These are phyloP conservation scores for Protophormia terraenovae DNA, from an alignment of 2,888 invertebrate species.

Conservation along the genomic window DNA sequence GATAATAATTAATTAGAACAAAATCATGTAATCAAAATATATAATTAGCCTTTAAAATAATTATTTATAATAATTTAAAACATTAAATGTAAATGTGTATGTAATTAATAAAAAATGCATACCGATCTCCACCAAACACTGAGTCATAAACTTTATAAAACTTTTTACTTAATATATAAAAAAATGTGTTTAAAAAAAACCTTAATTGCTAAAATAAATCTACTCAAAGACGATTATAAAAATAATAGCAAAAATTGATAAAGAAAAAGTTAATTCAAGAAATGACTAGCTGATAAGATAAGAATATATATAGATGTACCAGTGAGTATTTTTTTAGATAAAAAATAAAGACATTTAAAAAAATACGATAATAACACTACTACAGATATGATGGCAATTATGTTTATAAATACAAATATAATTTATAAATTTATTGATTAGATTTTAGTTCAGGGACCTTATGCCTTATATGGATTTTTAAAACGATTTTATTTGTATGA, in stretches of 20 bases:
- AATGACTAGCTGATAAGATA: constrained; percentile 21
- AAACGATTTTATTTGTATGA: background rate
- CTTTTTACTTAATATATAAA: too few species aligned
- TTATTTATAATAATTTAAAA: too few species aligned
- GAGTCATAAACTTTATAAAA: too few species aligned
- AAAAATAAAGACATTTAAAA: background rate
- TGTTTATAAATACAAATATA: background rate
- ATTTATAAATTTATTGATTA: background rate
- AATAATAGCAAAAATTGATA: background rate
- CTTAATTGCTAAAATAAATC: background rate
- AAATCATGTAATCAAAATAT: too few species aligned
- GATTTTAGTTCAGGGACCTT: background rate
- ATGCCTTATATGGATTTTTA: background rate
- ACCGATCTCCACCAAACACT: background rate
- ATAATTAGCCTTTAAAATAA: too few species aligned
- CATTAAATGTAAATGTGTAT: too few species aligned
- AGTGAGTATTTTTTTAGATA: background rate
- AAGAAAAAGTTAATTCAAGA: background rate
- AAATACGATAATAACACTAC: background rate
- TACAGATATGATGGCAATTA: background rate
- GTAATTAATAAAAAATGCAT: too few species aligned
- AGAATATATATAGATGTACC: background rate
- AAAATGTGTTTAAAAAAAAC: background rate
- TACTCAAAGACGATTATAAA: background rate
- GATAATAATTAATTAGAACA: too few species aligned